Percentiles rank a stretch among this genome's conserved stretches.
Conservation (phyloP, 1,140 invertebrate species). For the Solenopsis invicta region DNA sequence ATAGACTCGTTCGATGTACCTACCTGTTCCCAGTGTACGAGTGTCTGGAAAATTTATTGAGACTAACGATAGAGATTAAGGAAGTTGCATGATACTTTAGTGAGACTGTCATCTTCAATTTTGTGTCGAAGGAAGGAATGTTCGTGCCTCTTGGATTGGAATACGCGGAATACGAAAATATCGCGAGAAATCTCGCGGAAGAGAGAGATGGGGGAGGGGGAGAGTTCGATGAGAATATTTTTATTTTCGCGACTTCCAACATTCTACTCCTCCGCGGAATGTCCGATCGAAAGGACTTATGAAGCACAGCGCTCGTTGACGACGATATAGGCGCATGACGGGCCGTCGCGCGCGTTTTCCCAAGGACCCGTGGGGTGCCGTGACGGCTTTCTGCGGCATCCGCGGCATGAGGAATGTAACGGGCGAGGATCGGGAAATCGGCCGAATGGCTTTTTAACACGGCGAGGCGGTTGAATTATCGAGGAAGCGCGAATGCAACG, state of each 20-base stretch:
- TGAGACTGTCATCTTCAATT: constrained; percentile 1
- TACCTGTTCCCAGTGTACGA: not conserved
- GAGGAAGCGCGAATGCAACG: constrained; percentile 30
- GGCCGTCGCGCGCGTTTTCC: constrained; percentile 33
- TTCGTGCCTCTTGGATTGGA: not conserved
- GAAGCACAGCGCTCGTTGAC: not conserved
- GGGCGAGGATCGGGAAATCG: constrained; percentile 67
- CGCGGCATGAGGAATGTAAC: constrained; percentile 67
- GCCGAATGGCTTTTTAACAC: constrained; percentile 50
- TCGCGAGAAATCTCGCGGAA: not conserved
- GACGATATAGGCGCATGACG: constrained; percentile 48
- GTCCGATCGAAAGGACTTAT: not conserved
- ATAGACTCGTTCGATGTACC: constrained; percentile 5
- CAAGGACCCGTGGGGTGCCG: constrained; percentile 9
- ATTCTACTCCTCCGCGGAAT: not conserved
- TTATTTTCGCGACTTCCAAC: not conserved
- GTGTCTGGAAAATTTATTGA: not conserved
- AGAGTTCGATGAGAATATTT: not conserved
- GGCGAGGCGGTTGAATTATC: constrained; percentile 47
- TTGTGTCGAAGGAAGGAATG: not conserved
- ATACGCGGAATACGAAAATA: not conserved
- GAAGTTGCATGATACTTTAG: not conserved
- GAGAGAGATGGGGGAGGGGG: not conserved
- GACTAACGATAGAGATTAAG: not conserved
- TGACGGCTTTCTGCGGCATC: constrained; percentile 65